phyloP scores from a whole-genome alignment of 2,888 invertebrate species.

The Drosophila leonis region DNA sequence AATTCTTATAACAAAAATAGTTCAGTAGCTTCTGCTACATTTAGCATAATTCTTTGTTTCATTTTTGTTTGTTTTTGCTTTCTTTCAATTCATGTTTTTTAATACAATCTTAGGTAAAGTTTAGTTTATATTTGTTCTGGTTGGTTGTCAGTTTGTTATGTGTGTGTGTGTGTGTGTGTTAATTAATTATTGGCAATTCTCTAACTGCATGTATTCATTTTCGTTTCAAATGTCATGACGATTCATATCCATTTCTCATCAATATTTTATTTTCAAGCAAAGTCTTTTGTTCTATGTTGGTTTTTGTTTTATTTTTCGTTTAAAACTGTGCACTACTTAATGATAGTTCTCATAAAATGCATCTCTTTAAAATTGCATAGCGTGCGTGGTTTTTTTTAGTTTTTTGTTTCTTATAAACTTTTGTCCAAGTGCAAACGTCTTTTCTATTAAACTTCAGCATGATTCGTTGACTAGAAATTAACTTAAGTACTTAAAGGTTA shows the following conservation, averaged over 20 bases:
- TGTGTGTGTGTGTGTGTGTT: constrained; percentile 35
- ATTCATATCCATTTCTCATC: constrained; percentile 41
- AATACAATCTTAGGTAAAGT: constrained; percentile 80
- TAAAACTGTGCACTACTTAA: constrained; percentile 72
- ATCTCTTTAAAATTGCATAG: constrained; percentile 64
- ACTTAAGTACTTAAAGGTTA: constrained; percentile 72
- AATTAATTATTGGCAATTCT: constrained; percentile 79
- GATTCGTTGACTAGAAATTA: constrained; percentile 80
- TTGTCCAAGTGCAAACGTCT: constrained; percentile 40
- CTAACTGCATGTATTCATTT: constrained; percentile 71
- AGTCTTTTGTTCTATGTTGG: constrained; percentile 75
- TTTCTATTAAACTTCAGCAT: constrained; percentile 69
- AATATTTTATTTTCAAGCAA: constrained; percentile 67
- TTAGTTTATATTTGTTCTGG: constrained; percentile 55
- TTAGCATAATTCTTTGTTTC: constrained; percentile 37
- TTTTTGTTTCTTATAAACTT: constrained; percentile 11
- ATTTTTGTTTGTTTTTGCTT: constrained; percentile 21
- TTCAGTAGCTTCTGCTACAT: constrained; percentile 46
- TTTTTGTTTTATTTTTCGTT: constrained; percentile 38
- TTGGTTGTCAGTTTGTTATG: constrained; percentile 43
- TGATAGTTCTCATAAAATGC: constrained; percentile 61
- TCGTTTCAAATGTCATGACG: constrained; percentile 43
- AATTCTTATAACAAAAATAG: constrained; percentile 74
- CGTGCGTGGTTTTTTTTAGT: constrained; percentile 51
- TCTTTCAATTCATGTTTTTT: constrained; percentile 39